Base-by-base conservation (phyloP, 2,113 vertebrate species). In the Varanus salvator region DNA sequence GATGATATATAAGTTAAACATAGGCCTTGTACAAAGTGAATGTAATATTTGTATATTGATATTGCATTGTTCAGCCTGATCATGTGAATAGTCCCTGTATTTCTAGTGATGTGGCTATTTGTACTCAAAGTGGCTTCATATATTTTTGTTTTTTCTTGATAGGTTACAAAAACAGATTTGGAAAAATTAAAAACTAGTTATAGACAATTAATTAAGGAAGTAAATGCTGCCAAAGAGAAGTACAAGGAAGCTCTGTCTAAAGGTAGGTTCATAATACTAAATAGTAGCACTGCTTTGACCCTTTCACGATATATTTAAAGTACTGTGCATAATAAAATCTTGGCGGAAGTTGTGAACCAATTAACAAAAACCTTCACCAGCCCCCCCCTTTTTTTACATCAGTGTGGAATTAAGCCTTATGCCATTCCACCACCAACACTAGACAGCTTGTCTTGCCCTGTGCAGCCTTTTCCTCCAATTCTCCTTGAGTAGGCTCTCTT, bases 151-250 rank as follows among this genome's bases (percentile, higher is more conserved):
- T 81, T 95, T 95, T 66, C 86, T 93, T 94, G 60, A 92, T 82
- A 99, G 99, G 98, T 99, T 87, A 99, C 99, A 85, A 98, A 98
- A 95, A 98, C 96, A 48, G 99, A 99, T 95, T 96, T 99, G 93
- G 99, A 99, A 91, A 99, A 99, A 96, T 97, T 99, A 95, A 99
- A 99, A 96, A 96, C 96, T 64, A 97, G 95, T 54, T 99, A 99
- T 95, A 98, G 98, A 76, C 98, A 99, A 90, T 95, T 99, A 96
- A 98, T 98, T 96, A 99, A 98, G 90, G 99, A 99, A 91, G 98
- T 99, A 78, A 98, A 98, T 96, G 97, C 95, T 90, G 98, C 99
- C 90, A 99, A 98, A 97, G 98, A 99, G 57, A 99, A 99, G 80
- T 99, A 99, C 92, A 97, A 98, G 96, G 98, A 99, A 94, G 98